Conservation (phyloP, 2,113 vertebrate genomes). For the Australoheros scitulus region DNA sequence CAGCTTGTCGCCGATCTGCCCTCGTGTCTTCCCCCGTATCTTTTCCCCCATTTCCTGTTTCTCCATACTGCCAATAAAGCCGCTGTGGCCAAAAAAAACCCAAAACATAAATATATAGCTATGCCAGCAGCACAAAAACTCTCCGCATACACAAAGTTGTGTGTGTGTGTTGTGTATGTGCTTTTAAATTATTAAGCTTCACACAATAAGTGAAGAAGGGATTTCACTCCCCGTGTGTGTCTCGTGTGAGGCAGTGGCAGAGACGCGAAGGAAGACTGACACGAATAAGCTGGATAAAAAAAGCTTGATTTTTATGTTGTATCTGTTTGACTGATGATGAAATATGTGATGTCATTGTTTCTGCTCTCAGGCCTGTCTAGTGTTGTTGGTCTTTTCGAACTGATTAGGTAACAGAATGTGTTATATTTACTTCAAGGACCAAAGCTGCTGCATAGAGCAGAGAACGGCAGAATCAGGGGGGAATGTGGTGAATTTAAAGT, state of each 20-base stretch:
- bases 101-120: too few species aligned
- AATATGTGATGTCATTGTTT: neutral
- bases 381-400: neutral
- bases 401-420: constrained; percentile 1
- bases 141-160: neutral
- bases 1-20: too few species aligned
- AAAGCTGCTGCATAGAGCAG: neutral
- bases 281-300: constrained; percentile 18
- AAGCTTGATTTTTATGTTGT: constrained; percentile 10
- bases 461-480: neutral
- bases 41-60: too few species aligned
- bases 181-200: constrained; percentile 40
- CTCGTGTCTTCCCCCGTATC: too few species aligned
- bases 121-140: too few species aligned
- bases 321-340: neutral
- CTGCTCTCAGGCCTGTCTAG: neutral
- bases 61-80: too few species aligned
- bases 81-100: too few species aligned
- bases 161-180: neutral
- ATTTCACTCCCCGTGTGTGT: constrained; percentile 7
- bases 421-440: neutral
- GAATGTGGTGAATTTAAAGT: constrained; percentile 12
- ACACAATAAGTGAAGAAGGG: neutral
- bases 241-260: neutral
- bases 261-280: neutral